phyloP scores from a whole-genome alignment of 2,888 invertebrate genomes.

The Chymomyza amoena region DNA sequence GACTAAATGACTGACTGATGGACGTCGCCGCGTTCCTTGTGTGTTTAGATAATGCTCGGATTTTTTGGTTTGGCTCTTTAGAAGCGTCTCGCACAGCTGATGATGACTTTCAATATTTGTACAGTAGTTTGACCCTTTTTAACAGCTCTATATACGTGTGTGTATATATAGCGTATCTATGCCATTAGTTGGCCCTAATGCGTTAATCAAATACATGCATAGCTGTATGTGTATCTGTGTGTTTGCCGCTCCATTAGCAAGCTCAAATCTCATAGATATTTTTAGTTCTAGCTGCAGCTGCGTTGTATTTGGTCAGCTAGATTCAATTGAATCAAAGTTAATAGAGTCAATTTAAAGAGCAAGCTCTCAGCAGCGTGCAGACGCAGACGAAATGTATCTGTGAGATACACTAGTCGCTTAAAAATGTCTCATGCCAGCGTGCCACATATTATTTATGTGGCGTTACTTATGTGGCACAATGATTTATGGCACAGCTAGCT shows the following conservation, averaged over 20 bases:
- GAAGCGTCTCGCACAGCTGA: conserved; percentile 45
- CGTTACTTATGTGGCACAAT: conserved; percentile 66
- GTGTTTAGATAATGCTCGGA: conserved; percentile 8
- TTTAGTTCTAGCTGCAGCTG: conserved; percentile 4
- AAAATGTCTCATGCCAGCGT: conserved; percentile 28
- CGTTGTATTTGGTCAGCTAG: background rate
- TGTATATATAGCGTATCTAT: conserved; percentile 2
- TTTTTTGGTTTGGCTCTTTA: conserved; percentile 41
- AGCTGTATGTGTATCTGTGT: background rate
- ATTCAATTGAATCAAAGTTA: conserved; percentile 30
- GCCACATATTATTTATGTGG: conserved; percentile 67
- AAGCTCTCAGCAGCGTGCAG: conserved; percentile 17
- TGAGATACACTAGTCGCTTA: background rate
- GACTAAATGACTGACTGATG: background rate
- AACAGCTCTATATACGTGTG: conserved; percentile 57
- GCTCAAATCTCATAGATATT: conserved; percentile 12
- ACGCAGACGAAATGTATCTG: background rate
- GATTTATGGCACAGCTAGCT: conserved; percentile 50
- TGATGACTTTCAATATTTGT: conserved; percentile 69
- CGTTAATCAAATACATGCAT: conserved; percentile 42
- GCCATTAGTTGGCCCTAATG: conserved; percentile 50
- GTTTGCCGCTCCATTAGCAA: conserved; percentile 23
- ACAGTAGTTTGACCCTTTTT: conserved; percentile 69
- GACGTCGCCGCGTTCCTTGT: background rate
- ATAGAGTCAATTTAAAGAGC: background rate